Evolutionary conservation across 2,797 vertebrate genomes (phyloP), one percentile per base, ranked within the genome.

Genomic region (Hypotaenidia philippensis): DNA sequence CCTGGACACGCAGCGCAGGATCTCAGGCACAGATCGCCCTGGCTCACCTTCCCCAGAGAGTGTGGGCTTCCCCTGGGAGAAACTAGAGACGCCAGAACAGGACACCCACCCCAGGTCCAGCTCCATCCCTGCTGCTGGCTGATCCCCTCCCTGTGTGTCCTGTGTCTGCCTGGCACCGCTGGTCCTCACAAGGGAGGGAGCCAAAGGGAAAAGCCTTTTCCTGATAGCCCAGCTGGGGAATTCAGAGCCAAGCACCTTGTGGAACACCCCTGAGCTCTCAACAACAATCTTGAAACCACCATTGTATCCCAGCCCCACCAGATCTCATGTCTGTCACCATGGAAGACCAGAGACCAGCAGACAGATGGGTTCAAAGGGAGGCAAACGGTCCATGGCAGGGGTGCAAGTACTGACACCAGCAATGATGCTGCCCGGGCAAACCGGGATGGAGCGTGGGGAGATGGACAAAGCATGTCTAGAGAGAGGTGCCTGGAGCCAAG

Each of bases 361-460:
- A 36, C 4, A 12, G 55, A 75, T 57, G 45, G 56, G 32, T 83
- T 31, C 66, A 69, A 89, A 52, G 40, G 55, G n/a, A 74, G 11
- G 31, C 38, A 70, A 9, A 18, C 0, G 2, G 25, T 56, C 75
- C 3, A 0, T 40, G 47, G 29, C 7, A 5, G 11, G 26, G 26
- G 7, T 69, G 18, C 47, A 40, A 59, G 22, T 38, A 69, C 31
- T 47, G 50, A 25, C 0, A 64, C 9, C 50, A 66, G 40, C 1
- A 57, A 44, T 83, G n/a, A 50, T 47, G 53, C 9, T 70, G 19
- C 50, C 72, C 36, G 23, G 38, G 21, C 19, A 95, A 77, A 87
- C 16, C 38, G 8, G 9, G 38, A 55, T 23, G 45, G 50, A 65
- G 22, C 10, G 8, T 40, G 69, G n/a, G 31, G 60, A 64, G 38